A percentile compares a stretch with the other conserved stretches of the same genome.
These are phyloP conservation scores for Amyelois transitella DNA, from an alignment of 1,140 invertebrate genomes.

Conservation along the genomic window DNA sequence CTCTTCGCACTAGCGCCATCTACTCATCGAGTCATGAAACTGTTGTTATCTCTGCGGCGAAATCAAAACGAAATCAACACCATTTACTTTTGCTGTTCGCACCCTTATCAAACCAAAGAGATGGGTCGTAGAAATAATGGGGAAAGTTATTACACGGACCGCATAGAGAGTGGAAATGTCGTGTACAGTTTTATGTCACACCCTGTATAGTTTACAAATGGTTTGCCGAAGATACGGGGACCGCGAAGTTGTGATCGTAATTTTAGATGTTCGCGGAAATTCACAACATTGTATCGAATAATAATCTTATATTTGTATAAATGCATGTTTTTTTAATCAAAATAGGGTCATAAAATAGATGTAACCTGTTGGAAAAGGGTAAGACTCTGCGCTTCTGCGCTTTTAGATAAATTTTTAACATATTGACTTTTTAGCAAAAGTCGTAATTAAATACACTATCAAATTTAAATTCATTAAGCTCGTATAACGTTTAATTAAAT, in stretches of 20 bases:
- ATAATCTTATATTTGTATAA: too few species aligned
- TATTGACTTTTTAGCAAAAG: too few species aligned
- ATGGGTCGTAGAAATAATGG: slow-evolving; percentile 66
- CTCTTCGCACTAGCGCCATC: slow-evolving; percentile 13
- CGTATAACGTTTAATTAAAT: too few species aligned
- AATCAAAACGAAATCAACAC: slow-evolving; percentile 71
- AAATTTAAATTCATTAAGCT: too few species aligned
- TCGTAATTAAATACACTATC: too few species aligned
- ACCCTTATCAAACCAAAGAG: slow-evolving; percentile 63
- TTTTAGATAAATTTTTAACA: too few species aligned
- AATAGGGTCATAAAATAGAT: too few species aligned
- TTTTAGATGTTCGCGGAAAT: too few species aligned
- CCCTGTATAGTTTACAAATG: neutral
- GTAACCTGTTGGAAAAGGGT: too few species aligned
- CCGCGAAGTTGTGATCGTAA: neutral
- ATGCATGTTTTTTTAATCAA: too few species aligned
- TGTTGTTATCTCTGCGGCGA: slow-evolving; percentile 54
- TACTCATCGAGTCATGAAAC: slow-evolving; percentile 49
- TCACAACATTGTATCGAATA: too few species aligned
- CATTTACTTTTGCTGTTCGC: slow-evolving; percentile 58
- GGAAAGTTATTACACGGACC: slow-evolving; percentile 62
- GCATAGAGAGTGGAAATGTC: slow-evolving; percentile 33
- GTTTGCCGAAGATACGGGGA: neutral
- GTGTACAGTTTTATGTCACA: slow-evolving; percentile 46
- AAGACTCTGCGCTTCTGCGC: too few species aligned